A percentile compares a stretch with the other conserved stretches of the same genome.
Evolutionary conservation across 2,888 invertebrate genomes (phyloP).

Genomic region (Meta bourneti): DNA sequence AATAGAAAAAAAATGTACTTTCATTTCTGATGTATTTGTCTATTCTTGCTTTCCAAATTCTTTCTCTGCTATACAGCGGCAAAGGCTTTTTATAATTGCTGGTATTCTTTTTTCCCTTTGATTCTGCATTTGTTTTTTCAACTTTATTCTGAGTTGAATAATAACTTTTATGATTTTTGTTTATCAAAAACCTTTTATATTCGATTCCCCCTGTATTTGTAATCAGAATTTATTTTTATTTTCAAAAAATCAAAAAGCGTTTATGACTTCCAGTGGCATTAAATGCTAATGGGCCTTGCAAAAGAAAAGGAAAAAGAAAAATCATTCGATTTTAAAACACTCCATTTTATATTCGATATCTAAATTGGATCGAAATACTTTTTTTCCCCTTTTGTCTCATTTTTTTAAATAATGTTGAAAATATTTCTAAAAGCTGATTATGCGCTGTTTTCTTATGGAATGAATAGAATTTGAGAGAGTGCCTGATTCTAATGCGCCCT

Average conservation of each 20-base stretch:
- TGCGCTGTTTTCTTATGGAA: background rate
- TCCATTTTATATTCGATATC: constrained; percentile 45
- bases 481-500: background rate
- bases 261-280: constrained; percentile 26
- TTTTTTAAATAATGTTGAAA: background rate
- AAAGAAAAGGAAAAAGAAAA: background rate
- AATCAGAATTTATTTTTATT: constrained; percentile 11
- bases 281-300: constrained; percentile 30
- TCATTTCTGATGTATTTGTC: constrained; percentile 28
- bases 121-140: background rate
- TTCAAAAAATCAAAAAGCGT: constrained; percentile 28
- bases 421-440: constrained; percentile 8
- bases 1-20: constrained; percentile 6
- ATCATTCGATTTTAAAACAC: constrained; percentile 34
- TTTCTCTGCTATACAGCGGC: constrained; percentile 6
- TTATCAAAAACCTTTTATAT: constrained; percentile 47
- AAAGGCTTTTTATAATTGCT: constrained; percentile 53
- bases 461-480: background rate
- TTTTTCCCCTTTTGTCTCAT: background rate
- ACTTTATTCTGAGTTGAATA: background rate
- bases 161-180: constrained; percentile 33
- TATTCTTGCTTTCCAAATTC: constrained; percentile 28
- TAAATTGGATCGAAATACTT: constrained; percentile 36
- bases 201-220: background rate
- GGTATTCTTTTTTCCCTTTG: constrained; percentile 3